Conservation (phyloP, 2,113 vertebrate genomes). For the Colinus virginianus region DNA sequence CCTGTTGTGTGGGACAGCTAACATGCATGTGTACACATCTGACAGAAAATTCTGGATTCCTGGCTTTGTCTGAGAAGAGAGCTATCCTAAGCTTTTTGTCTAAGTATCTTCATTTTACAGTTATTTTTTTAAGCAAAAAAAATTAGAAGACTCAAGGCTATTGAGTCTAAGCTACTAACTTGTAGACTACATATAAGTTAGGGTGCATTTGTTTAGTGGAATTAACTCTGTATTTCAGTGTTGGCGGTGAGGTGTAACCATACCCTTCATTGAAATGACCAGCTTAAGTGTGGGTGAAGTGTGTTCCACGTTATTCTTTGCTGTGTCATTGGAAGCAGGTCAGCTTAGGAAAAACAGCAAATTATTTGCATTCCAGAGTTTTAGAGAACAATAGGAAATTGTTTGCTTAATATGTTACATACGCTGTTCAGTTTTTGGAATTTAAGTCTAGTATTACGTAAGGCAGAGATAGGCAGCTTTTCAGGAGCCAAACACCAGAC, state of each 20-base stretch:
- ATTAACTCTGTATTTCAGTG: background rate
- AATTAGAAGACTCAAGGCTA: background rate
- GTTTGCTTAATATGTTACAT: background rate
- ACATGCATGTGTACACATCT: background rate
- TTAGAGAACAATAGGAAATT: background rate
- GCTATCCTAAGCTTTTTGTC: background rate
- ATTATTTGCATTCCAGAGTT: background rate
- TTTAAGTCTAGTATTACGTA: constrained; percentile 6
- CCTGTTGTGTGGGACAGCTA: background rate
- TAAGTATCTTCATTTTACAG: background rate
- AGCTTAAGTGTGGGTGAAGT: background rate
- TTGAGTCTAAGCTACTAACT: background rate
- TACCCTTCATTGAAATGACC: rapidly evolving
- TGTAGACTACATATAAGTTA: background rate
- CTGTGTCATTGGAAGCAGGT: background rate
- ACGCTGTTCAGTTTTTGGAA: background rate
- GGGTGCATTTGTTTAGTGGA: background rate
- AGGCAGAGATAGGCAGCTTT: constrained; percentile 51
- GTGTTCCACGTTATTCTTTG: background rate
- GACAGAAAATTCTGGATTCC: background rate
- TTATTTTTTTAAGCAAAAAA: background rate
- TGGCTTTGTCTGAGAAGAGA: background rate
- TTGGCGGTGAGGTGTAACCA: background rate
- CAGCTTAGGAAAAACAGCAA: background rate
- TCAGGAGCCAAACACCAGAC: constrained; percentile 10